Evolutionary conservation across 1,140 invertebrate species (phyloP), one percentile per base, ranked within the genome.

Genomic region (Ganaspis sp.): DNA sequence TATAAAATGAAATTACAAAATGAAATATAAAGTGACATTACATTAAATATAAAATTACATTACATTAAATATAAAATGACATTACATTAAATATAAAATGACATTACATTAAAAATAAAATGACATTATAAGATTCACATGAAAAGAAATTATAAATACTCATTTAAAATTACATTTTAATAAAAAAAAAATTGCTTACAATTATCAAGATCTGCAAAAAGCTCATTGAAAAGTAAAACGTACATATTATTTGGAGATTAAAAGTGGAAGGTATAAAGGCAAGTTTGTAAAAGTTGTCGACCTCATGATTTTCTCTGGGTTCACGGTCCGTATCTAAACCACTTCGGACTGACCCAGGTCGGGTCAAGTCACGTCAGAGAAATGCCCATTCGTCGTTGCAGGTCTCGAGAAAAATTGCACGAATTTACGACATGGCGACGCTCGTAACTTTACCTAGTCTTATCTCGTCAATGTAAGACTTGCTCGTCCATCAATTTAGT

Each of bases 401-500:
- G 75, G 76, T 69, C 73, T 58, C 37, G 70, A 79, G 77, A 79
- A 82, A 82, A 82, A 82, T 82, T 69, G 76, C 73, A 73, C 71
- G 74, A 84, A 86, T 87, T 87, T 87, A 85, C 83, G 84, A 87
- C 75, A 79, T 42, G 74, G 78, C 82, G 80, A 80, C 76, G 80
- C 81, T 84, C 84, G 81, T 86, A 86, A 81, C 75, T 81, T 79
- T 79, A 71, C 73, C 70, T 73, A 76, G 75, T 58, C 69, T 64
- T 64, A 64, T 64, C 58, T 64, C 58, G 23, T 64, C 58, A 29
- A 64, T 64, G 58, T 64, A 64, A 29, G 23, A 12, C 58, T 64
- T 26, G 23, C 23, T 29, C 58, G 58, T 64, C 26, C 26, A 64
- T 64, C 58, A 64, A 64, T 64, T 64, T 64, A 64, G 23, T 64